These are phyloP conservation scores for Athalia cordata DNA, from an alignment of 2,888 invertebrate genomes.

Conservation along the genomic window DNA sequence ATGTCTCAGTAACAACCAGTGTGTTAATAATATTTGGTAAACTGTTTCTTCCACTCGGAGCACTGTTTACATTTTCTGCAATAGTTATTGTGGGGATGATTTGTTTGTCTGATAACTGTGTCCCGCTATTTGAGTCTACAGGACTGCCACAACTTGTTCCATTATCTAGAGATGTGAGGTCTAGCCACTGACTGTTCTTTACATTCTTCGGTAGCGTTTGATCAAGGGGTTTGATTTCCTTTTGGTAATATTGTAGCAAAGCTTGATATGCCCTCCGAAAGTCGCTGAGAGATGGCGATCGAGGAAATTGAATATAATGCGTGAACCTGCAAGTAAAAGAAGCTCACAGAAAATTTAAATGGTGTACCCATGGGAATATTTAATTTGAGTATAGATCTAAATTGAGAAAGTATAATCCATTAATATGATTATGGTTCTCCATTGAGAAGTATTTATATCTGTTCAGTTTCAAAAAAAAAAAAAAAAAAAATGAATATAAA, in stretches of 20 bases:
- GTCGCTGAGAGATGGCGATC: conserved; percentile 47
- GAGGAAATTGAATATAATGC: conserved; percentile 20
- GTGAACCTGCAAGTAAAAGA: conserved; percentile 49
- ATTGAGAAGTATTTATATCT: too few species aligned
- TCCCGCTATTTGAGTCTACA: conserved; percentile 9
- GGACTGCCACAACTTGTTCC: not conserved
- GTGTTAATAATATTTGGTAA: conserved; percentile 3
- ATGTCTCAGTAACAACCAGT: not conserved
- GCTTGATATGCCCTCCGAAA: conserved; percentile 50
- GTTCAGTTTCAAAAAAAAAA: too few species aligned
- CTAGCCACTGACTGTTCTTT: conserved; percentile 8
- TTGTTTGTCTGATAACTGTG: not conserved
- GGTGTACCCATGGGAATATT: not conserved
- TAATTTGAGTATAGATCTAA: not conserved
- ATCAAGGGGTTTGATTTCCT: not conserved
- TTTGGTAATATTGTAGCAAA: conserved; percentile 22
- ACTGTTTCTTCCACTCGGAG: not conserved
- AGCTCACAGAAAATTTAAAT: conserved; percentile 21
- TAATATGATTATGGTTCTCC: too few species aligned
- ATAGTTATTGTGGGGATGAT: not conserved
- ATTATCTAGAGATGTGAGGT: conserved; percentile 7
- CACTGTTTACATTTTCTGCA: not conserved
- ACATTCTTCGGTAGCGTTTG: not conserved
- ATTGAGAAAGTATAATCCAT: not conserved
- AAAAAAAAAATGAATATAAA: not conserved